Base-by-base conservation (phyloP, 2,888 invertebrate species). In the Trimorus sp. region DNA sequence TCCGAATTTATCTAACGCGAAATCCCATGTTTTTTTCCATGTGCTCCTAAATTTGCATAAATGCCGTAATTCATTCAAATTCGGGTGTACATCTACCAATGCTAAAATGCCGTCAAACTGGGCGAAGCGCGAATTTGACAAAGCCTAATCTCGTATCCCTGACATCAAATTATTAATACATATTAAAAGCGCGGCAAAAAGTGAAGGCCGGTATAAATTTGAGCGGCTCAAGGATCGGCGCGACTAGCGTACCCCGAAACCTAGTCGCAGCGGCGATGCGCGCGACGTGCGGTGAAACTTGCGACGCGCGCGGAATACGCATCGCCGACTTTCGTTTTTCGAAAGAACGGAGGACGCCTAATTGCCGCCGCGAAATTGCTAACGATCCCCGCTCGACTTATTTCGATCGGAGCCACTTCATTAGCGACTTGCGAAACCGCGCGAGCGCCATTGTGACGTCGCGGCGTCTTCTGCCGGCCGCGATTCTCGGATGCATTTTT, bases 241-340 rank as follows among this genome's bases (percentile, higher is more conserved):
- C 38, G 49, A 63, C 63, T 73, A 73, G 63, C 62, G 58, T 66
- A 40, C 66, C 71, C 76, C 74, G 49, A 80, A 75, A 70, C 16
- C 60, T 62, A 76, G 54, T 54, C 75, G 60, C 58, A 56, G 76
- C 36, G 59, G 70, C 65, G 58, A 79, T 71, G 74, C 86, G 84
- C 85, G 86, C 87, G 80, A 86, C 84, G 86, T 84, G 85, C 77
- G 87, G 91, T 90, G 91, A 91, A 91, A 91, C 90, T 90, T 85
- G 83, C 69, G 84, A 89, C 90, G 89, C 88, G 89, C 70, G 74
- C 85, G 85, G 91, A 89, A 91, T 91, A 90, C 87, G 84, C 88
- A 88, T 89, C 83, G 84, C 71, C 84, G 83, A 88, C 88, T 89
- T 89, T 88, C 86, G 85, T 85, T 85, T 85, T 84, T 69, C 26